Evolutionary conservation across 2,888 invertebrate genomes (phyloP).

Genomic region (Catocala fraxini): DNA sequence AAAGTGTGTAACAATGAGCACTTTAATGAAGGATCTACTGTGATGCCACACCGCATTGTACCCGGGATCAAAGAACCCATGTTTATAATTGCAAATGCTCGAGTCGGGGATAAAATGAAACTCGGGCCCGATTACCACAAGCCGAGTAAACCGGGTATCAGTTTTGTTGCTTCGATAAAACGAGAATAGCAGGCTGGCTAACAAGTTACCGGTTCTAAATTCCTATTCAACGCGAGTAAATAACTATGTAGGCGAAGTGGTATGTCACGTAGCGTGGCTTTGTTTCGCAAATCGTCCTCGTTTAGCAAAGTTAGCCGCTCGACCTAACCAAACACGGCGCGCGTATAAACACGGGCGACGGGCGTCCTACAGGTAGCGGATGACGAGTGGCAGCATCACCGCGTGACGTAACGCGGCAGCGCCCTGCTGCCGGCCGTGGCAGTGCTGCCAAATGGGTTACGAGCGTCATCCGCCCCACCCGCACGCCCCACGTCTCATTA

Average conservation of each 20-base stretch:
- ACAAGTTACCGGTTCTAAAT: slow-evolving; percentile 55
- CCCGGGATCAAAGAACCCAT: slow-evolving; percentile 29
- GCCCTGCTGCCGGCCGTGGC: slow-evolving; percentile 55
- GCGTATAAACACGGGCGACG: slow-evolving; percentile 27
- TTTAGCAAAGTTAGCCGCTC: slow-evolving; percentile 32
- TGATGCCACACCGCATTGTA: slow-evolving; percentile 20
- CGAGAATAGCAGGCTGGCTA: slow-evolving; percentile 37
- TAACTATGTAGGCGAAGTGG: slow-evolving; percentile 39
- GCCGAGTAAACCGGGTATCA: slow-evolving; percentile 11
- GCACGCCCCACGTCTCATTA: slow-evolving; percentile 61
- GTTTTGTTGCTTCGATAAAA: slow-evolving; percentile 42
- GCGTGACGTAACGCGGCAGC: slow-evolving; percentile 65
- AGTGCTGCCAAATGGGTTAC: slow-evolving; percentile 82
- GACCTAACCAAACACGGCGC: slow-evolving; percentile 41
- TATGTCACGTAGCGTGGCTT: slow-evolving; percentile 46
- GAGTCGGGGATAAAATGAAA: slow-evolving; percentile 29
- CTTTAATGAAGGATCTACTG: slow-evolving; percentile 10
- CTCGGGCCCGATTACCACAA: slow-evolving; percentile 7
- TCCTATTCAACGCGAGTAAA: slow-evolving; percentile 53
- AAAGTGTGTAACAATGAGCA: slow-evolving; percentile 7
- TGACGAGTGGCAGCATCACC: slow-evolving; percentile 41
- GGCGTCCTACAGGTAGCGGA: slow-evolving; percentile 45
- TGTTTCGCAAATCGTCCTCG: slow-evolving; percentile 45
- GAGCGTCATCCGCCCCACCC: slow-evolving; percentile 64
- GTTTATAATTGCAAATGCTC: slow-evolving; percentile 39